Evolutionary conservation across 2,888 invertebrate species (phyloP).

Genomic region (Tolmerus cingulatus): DNA sequence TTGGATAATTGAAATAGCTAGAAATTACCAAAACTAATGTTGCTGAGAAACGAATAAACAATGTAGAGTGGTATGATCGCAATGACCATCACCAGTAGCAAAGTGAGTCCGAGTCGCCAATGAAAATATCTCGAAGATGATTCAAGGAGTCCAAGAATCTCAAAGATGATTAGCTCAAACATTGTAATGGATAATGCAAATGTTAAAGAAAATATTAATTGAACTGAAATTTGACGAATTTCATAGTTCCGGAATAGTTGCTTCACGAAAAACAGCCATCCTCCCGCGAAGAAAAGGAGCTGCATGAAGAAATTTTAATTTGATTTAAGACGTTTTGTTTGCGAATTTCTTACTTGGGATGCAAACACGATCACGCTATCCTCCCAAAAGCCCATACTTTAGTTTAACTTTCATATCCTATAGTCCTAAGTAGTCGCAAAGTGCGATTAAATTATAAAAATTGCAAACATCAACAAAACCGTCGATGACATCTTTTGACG

Average conservation of each 20-base stretch:
- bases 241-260: constrained; percentile 97
- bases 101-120: constrained; percentile 93
- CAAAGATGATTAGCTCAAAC: constrained; percentile 99
- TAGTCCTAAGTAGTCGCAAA: neutral
- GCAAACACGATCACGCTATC: constrained; percentile 84
- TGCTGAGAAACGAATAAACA: constrained; percentile 91
- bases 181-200: constrained; percentile 97
- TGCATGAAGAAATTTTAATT: constrained; percentile 59
- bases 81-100: constrained; percentile 92
- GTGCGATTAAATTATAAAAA: neutral
- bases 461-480: neutral
- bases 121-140: constrained; percentile 79
- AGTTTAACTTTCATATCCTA: neutral
- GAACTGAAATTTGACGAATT: constrained; percentile 92
- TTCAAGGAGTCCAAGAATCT: constrained; percentile 93
- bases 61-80: constrained; percentile 97
- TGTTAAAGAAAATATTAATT: constrained; percentile 94
- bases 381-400: constrained; percentile 79
- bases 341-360: constrained; percentile 71
- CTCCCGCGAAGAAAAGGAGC: constrained; percentile 94
- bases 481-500: neutral
- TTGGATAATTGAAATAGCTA: neutral
- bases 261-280: constrained; percentile 98
- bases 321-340: neutral
- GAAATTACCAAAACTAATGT: constrained; percentile 79